Conservation (phyloP, 2,113 vertebrate genomes). For the Ochotona princeps region DNA sequence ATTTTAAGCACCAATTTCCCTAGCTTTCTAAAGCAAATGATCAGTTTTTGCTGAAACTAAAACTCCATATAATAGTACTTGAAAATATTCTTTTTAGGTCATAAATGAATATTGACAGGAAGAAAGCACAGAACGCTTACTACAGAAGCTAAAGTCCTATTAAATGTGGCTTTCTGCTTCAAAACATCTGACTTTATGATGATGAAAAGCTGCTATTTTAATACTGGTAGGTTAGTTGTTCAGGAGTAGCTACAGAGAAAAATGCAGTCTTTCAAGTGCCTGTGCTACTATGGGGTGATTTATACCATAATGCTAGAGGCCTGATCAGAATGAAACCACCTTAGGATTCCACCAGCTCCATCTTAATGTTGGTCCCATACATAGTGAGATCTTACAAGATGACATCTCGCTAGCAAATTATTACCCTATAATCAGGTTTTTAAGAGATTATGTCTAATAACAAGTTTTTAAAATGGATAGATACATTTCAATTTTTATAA, state of each 20-base stretch:
- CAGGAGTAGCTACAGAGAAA: background rate
- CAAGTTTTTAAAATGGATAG: slow-evolving; percentile 14
- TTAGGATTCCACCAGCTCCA: background rate
- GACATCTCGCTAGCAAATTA: slow-evolving; percentile 12
- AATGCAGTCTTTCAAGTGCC: slow-evolving; percentile 35
- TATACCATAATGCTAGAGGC: background rate
- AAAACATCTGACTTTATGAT: slow-evolving; percentile 2
- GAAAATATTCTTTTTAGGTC: background rate
- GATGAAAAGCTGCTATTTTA: slow-evolving; percentile 22
- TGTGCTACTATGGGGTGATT: background rate
- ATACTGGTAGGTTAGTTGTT: background rate
- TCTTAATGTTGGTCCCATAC: slow-evolving; percentile 8
- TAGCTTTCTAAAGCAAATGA: slow-evolving; percentile 15
- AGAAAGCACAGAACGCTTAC: background rate
- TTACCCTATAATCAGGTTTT: background rate
- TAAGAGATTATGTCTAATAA: slow-evolving; percentile 6
- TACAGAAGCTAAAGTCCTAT: background rate
- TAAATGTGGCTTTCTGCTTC: background rate
- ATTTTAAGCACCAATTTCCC: background rate
- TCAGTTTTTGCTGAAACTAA: background rate
- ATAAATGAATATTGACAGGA: background rate
- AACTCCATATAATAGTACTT: background rate
- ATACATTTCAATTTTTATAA: background rate
- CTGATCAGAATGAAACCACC: background rate
- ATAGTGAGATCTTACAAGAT: background rate